Conservation (phyloP, 2,888 invertebrate genomes). For the Cephonodes hylas region DNA sequence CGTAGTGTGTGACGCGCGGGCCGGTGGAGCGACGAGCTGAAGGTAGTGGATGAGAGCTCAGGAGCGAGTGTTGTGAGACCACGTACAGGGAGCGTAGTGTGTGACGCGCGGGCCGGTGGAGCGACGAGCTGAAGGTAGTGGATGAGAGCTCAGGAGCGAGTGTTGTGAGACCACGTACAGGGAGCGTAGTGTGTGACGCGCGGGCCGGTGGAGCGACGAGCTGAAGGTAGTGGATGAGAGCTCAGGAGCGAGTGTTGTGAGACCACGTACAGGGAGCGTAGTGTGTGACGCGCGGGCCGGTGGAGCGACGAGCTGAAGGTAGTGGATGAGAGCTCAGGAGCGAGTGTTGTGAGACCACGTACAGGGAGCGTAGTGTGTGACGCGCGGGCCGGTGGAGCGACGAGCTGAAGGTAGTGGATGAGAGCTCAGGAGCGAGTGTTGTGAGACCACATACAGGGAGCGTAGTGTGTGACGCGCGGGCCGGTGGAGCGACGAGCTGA, state of each 20-base stretch:
- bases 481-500: conserved; percentile 2
- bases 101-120: background rate
- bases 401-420: conserved; percentile 4
- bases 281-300: background rate
- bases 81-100: background rate
- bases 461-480: background rate
- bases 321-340: conserved; percentile 3
- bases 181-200: background rate
- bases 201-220: conserved; percentile 1
- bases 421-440: background rate
- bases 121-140: conserved; percentile 1
- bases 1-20: background rate
- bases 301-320: conserved; percentile 6
- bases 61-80: background rate
- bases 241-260: background rate
- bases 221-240: background rate
- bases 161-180: background rate
- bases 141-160: conserved; percentile 6
- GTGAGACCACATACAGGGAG: background rate
- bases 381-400: conserved; percentile 1
- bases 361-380: conserved; percentile 3
- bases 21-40: conserved; percentile 2
- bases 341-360: background rate
- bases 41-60: background rate
- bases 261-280: background rate